These are phyloP conservation scores for Rhadina sibilatrix DNA, from an alignment of 2,113 vertebrate species.

Conservation along the genomic window DNA sequence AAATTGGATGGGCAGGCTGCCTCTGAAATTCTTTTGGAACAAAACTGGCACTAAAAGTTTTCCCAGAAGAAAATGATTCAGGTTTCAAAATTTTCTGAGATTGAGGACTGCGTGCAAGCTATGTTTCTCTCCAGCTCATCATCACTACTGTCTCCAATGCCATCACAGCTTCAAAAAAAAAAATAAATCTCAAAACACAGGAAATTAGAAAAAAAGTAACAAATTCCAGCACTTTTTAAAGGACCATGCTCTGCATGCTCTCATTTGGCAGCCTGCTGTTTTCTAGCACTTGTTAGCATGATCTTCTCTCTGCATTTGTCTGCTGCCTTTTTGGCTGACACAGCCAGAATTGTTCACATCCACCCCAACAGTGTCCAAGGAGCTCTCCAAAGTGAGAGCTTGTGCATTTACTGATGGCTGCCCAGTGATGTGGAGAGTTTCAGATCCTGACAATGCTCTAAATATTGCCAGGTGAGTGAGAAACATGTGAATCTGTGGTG, in stretches of 20 bases:
- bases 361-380: neutral
- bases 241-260: neutral
- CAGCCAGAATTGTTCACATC: neutral
- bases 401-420: neutral
- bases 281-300: neutral
- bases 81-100: neutral
- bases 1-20: neutral
- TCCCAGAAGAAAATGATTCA: neutral
- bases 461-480: neutral
- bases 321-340: neutral
- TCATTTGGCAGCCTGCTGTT: neutral
- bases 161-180: neutral
- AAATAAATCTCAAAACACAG: neutral
- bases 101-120: rapidly evolving
- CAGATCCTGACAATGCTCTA: neutral
- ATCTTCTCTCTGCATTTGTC: neutral
- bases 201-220: neutral
- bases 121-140: neutral
- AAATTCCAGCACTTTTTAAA: neutral
- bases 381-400: neutral
- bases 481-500: neutral
- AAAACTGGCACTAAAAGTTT: neutral
- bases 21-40: neutral
- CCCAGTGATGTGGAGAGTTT: neutral
- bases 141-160: neutral